phyloP scores from a whole-genome alignment of 1,140 invertebrate genomes.

The Drosophila teissieri region DNA sequence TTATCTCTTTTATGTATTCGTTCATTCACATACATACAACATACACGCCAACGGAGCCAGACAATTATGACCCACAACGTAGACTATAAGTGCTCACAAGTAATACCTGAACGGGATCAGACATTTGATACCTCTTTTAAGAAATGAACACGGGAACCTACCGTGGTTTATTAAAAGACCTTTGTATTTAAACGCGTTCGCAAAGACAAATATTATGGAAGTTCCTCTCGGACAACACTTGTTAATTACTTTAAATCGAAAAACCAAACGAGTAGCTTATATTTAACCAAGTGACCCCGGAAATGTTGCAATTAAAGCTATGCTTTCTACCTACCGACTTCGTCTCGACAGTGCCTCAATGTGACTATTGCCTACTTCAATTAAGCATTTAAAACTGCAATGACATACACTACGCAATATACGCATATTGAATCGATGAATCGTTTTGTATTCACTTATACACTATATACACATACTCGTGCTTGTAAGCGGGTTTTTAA shows the following conservation, averaged over 20 bases:
- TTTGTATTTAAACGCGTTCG: not conserved
- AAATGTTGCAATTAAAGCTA: not conserved
- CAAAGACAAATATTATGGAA: constrained; percentile 1
- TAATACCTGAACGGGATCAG: constrained; percentile 23
- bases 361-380: constrained; percentile 34
- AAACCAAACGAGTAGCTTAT: not conserved
- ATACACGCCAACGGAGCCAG: constrained; percentile 14
- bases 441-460: constrained; percentile 16
- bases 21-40: constrained; percentile 18
- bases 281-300: not conserved
- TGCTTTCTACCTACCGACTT: constrained; percentile 4
- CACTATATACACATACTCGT: constrained; percentile 17
- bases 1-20: constrained; percentile 34
- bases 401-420: constrained; percentile 22
- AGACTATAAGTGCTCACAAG: constrained; percentile 27
- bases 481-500: constrained; percentile 15
- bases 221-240: not conserved
- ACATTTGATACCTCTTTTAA: constrained; percentile 1
- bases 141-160: not conserved
- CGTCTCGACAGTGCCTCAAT: constrained; percentile 33
- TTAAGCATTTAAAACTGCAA: constrained; percentile 33
- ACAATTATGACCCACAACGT: constrained; percentile 12
- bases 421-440: constrained; percentile 12
- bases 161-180: not conserved
- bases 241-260: not conserved